A percentile compares a stretch with the other conserved stretches of the same genome.
Conservation (phyloP, 92 coral and sea anemone genomes). For the Bergia sp. region DNA sequence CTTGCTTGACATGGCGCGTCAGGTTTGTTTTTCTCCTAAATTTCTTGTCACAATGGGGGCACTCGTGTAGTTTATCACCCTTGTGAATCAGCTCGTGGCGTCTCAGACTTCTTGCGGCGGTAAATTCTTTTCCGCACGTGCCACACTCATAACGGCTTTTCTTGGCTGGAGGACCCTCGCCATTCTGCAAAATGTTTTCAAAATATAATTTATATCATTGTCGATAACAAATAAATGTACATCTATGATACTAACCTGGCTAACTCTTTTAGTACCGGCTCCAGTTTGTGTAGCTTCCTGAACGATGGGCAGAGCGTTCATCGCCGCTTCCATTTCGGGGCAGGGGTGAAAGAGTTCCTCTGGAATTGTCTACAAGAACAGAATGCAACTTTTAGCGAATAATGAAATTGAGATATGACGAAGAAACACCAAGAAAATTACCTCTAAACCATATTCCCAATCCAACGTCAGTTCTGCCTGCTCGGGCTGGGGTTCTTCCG, state of each 20-base stretch:
- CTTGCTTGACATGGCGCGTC: not conserved
- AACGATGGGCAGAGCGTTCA: not conserved
- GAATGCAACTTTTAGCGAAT: too few species aligned
- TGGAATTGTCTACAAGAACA: not conserved
- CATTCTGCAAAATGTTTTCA: conserved; percentile 13
- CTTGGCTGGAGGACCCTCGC: conserved; percentile 9
- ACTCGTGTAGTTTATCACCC: not conserved
- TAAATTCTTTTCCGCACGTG: too few species aligned
- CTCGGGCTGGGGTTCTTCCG: not conserved
- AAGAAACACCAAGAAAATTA: too few species aligned
- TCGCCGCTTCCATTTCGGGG: conserved; percentile 3
- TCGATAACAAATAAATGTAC: not conserved
- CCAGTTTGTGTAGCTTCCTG: not conserved
- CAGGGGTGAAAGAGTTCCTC: conserved; percentile 11
- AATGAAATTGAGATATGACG: too few species aligned
- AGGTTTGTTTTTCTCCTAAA: not conserved
- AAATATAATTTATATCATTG: not conserved
- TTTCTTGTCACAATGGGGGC: not conserved
- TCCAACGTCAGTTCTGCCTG: too few species aligned
- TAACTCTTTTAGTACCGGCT: conserved; percentile 5
- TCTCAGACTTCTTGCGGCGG: not conserved
- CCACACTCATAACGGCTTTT: conserved; percentile 2
- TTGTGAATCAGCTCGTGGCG: not conserved
- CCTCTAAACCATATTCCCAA: too few species aligned
- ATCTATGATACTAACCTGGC: conserved; percentile 15